A percentile compares a stretch with the other conserved stretches of the same genome.
These are phyloP conservation scores for Deroplatys truncata DNA, from an alignment of 2,888 invertebrate species.

Conservation along the genomic window DNA sequence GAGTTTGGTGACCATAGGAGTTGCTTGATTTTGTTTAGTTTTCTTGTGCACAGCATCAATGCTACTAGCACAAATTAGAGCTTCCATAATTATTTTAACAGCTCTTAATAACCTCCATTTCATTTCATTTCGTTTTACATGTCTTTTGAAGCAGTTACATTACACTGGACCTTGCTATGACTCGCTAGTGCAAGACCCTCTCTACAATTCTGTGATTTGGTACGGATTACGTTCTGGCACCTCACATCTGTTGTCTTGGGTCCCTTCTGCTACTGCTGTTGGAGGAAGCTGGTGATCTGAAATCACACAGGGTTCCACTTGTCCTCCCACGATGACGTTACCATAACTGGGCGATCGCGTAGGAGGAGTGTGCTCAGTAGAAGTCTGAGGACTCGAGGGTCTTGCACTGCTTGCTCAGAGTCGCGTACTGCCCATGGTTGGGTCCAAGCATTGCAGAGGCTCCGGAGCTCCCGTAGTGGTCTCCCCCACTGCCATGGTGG, in stretches of 20 bases:
- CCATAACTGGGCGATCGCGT: background rate
- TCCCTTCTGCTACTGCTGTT: background rate
- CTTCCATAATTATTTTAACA: background rate
- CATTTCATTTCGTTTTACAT: background rate
- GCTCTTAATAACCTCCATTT: background rate
- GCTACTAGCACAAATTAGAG: background rate
- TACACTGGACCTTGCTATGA: background rate
- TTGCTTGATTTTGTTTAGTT: background rate
- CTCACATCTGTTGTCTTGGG: background rate
- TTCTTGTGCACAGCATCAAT: background rate
- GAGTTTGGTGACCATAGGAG: background rate
- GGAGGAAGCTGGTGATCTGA: background rate
- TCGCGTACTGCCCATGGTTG: conserved; percentile 85
- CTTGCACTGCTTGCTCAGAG: conserved; percentile 94
- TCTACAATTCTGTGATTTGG: conserved; percentile 2
- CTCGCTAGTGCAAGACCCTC: conserved; percentile 3
- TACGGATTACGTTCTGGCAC: background rate
- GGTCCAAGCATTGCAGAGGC: conserved; percentile 51
- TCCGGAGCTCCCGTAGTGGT: conserved; percentile 28
- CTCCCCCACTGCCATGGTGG: conserved; percentile 34
- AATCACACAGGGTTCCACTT: background rate
- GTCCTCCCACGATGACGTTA: background rate
- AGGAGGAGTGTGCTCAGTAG: conserved; percentile 68
- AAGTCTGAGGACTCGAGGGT: conserved; percentile 89
- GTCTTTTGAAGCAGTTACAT: background rate